These are phyloP conservation scores for Pogonomyrmex californicus DNA, from an alignment of 1,140 invertebrate genomes.

Conservation along the genomic window DNA sequence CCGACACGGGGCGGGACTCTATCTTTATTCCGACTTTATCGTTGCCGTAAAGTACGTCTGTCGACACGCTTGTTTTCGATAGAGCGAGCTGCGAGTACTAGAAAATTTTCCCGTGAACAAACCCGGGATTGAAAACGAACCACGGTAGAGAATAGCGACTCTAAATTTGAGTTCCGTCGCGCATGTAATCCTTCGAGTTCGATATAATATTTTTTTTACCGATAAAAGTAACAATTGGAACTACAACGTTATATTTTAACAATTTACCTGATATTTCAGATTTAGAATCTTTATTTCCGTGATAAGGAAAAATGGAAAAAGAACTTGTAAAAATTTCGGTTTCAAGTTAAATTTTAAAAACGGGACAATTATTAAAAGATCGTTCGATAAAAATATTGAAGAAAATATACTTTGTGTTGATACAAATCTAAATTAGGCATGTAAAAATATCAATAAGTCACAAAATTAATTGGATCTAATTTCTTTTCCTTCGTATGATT, in stretches of 20 bases:
- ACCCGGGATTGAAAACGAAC: background rate
- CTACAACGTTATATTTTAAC: background rate
- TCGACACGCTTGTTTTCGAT: slow-evolving; percentile 40
- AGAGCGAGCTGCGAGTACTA: background rate
- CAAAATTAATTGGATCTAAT: slow-evolving; percentile 30
- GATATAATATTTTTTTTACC: background rate
- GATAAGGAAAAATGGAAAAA: background rate
- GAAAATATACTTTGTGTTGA: background rate
- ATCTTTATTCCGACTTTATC: slow-evolving; percentile 67
- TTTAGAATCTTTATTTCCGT: background rate
- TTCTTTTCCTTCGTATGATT: background rate
- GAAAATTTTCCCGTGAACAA: slow-evolving; percentile 16
- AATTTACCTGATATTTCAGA: background rate
- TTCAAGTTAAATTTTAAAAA: background rate
- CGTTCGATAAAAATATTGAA: background rate
- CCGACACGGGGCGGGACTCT: slow-evolving; percentile 29
- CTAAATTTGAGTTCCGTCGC: slow-evolving; percentile 2
- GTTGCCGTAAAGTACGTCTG: slow-evolving; percentile 51
- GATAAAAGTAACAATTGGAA: background rate
- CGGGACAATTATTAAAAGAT: background rate
- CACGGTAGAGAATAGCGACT: background rate
- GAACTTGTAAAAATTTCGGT: background rate
- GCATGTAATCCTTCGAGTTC: slow-evolving; percentile 21
- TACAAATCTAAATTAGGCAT: background rate
- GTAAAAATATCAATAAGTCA: background rate